Base-by-base conservation (phyloP, 2,797 vertebrate genomes). In the Pristis pectinata region DNA sequence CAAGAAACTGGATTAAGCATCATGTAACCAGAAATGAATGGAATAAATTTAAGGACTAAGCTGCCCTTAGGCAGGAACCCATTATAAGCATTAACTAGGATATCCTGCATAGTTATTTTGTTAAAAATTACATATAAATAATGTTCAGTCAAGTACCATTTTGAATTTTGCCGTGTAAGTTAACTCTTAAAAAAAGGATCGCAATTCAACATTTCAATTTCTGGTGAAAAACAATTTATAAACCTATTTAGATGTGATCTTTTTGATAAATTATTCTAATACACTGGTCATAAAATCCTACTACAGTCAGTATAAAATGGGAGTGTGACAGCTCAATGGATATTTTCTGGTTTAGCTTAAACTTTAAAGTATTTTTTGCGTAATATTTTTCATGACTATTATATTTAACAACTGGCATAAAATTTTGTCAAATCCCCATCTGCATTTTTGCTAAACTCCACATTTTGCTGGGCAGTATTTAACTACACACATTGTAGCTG, bases 81-180 rank as follows among this genome's bases (percentile, higher is more conserved):
- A 91, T 91, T 91, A 67, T n/a, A 67, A 91, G 61, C 59, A 91
- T 91, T 91, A 91, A 91, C 87, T 91, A 22, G 59, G 87, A 91
- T 67, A 91, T 91, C 87, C 87, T 91, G 61, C 64, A 67, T 41
- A 64, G n/a, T 89, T 89, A 34, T 89, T 13, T 89, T 61, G 53
- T 89, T 89, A 61, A 89, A 59, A 59, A 89, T 87, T n/a, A 87
- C n/a, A 87, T 56, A 87, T 53, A 87, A 87, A 89, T 89, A 89
- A 89, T n/a, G 34, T 89, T 56, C 85, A 89, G 85, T n/a, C 17
- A 34, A 89, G 6, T 37, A 61, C 56, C 56, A 89, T 61, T 89
- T 89, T 19, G 85, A 34, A 61, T 87, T 59, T 59, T 13, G 17
- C 13, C 56, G 59, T 30, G 15, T 87, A 44, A 74, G 27, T 49